phyloP scores from a whole-genome alignment of 2,113 vertebrate species.

The Gopherus flavomarginatus region DNA sequence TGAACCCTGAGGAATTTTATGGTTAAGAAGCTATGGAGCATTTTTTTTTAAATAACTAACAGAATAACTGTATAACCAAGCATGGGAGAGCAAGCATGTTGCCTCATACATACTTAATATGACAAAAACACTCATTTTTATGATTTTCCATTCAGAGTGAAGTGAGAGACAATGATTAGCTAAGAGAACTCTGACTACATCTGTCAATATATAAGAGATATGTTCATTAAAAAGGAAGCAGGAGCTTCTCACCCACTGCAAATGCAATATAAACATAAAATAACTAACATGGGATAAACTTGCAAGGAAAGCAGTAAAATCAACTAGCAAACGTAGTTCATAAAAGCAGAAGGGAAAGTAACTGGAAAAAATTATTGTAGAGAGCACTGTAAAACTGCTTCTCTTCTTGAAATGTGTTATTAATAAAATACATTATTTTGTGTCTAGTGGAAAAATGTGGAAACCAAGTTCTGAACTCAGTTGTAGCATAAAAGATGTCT shows the following conservation, averaged over 20 bases:
- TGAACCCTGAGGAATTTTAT: fast-evolving
- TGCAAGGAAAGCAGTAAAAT: neutral
- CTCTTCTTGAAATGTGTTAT: neutral
- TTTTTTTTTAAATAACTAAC: neutral
- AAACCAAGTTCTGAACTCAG: neutral
- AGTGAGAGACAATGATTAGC: neutral
- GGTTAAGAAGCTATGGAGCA: neutral
- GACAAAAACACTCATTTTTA: neutral
- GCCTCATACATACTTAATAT: neutral
- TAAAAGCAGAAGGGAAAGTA: neutral
- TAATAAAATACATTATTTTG: neutral
- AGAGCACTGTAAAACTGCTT: neutral
- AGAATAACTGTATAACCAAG: neutral
- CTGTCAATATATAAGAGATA: neutral
- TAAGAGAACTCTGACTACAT: neutral
- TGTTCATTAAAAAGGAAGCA: neutral
- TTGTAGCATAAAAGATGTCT: neutral
- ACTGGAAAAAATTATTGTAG: neutral
- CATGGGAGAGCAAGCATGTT: neutral
- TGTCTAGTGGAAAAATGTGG: neutral
- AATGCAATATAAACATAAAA: neutral
- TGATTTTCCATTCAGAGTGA: neutral
- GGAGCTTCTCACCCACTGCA: neutral
- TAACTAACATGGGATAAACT: neutral
- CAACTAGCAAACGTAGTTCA: neutral